Evolutionary conservation across 1,140 invertebrate genomes (phyloP).

Genomic region (Cotesia vestalis): DNA sequence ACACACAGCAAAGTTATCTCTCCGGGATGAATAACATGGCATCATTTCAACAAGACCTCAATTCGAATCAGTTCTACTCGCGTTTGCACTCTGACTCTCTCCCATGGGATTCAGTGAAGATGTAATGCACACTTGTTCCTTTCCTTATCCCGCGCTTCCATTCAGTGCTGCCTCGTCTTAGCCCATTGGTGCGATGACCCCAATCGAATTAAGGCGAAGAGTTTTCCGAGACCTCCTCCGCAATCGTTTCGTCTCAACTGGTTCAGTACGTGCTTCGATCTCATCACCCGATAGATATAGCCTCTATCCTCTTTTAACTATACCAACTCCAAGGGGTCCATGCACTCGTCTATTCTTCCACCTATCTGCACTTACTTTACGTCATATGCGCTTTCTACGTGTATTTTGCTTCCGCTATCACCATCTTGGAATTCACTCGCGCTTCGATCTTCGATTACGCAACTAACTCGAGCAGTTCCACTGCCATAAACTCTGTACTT

Average conservation of each 20-base stretch:
- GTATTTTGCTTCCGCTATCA: not conserved
- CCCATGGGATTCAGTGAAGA: constrained; percentile 31
- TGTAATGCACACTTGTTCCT: constrained; percentile 16
- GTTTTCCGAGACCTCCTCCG: constrained; percentile 25
- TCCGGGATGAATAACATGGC: not conserved
- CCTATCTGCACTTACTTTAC: too few relatives aligned
- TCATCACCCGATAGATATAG: not conserved
- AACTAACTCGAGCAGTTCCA: too few relatives aligned
- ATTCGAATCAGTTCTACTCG: constrained; percentile 36
- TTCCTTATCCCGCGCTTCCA: constrained; percentile 2
- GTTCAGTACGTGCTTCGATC: constrained; percentile 31
- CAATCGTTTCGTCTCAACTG: constrained; percentile 30
- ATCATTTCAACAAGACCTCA: constrained; percentile 22
- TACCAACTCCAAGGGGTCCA: not conserved
- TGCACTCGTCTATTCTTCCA: not conserved
- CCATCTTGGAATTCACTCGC: too few relatives aligned
- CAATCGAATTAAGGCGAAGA: constrained; percentile 44
- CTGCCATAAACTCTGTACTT: too few relatives aligned
- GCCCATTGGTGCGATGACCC: constrained; percentile 37
- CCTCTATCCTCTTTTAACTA: not conserved
- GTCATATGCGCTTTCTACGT: not conserved
- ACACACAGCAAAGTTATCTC: not conserved
- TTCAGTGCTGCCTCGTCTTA: not conserved
- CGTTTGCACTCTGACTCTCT: constrained; percentile 44
- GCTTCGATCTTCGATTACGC: too few relatives aligned